Evolutionary conservation across 2,797 vertebrate genomes (phyloP).

Genomic region (Phalloptychus januarius): DNA sequence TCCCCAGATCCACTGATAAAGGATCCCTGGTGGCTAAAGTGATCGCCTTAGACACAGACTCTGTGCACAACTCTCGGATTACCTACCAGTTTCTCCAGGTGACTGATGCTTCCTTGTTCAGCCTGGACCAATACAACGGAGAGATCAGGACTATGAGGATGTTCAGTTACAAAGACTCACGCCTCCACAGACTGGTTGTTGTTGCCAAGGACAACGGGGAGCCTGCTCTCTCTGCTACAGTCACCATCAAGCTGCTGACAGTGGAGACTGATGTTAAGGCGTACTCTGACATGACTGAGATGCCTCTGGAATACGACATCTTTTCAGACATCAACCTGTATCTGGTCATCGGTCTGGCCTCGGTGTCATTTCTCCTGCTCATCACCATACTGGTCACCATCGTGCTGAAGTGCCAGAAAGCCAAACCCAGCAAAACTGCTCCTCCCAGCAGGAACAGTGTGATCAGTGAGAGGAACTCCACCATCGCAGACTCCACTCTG

Average conservation of each 20-base stretch:
- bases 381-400: constrained; percentile 72
- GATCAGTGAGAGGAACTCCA: constrained; percentile 69
- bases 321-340: constrained; percentile 74
- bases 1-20: constrained; percentile 59
- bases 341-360: constrained; percentile 71
- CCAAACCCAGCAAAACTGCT: constrained; percentile 56
- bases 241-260: constrained; percentile 74
- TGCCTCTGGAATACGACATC: constrained; percentile 58
- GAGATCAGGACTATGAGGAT: constrained; percentile 77
- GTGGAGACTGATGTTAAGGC: constrained; percentile 69
- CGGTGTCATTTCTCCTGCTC: constrained; percentile 73
- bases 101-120: constrained; percentile 47
- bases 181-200: constrained; percentile 64
- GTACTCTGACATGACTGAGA: constrained; percentile 71
- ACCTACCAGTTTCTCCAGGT: constrained; percentile 73
- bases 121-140: constrained; percentile 12
- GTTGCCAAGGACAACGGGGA: constrained; percentile 56
- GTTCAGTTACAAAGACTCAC: constrained; percentile 77
- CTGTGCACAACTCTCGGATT: constrained; percentile 61
- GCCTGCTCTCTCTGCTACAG: constrained; percentile 73
- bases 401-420: constrained; percentile 71
- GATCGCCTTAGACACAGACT: constrained; percentile 58
- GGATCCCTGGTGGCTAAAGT: constrained; percentile 60
- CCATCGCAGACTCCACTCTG: constrained; percentile 66
- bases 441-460: constrained; percentile 66